Conservation (phyloP, 1,140 invertebrate species). For the Atopsyche davidsoni region DNA sequence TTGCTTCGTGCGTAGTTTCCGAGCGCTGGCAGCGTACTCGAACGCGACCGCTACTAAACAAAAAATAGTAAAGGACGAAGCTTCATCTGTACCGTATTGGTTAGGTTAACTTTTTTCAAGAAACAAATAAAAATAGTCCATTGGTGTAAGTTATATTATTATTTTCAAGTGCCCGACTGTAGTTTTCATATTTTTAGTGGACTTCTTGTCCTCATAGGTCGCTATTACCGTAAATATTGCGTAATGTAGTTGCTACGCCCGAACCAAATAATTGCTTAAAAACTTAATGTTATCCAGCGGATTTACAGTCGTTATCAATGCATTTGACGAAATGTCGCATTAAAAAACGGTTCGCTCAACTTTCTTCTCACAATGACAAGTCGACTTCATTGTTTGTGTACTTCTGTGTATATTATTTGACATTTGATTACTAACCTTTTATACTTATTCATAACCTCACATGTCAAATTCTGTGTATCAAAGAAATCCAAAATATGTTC, state of each 20-base stretch:
- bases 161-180: conserved; percentile 5
- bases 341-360: background rate
- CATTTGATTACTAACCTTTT: conserved; percentile 36
- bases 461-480: conserved; percentile 39
- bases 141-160: conserved; percentile 17
- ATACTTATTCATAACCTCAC: conserved; percentile 42
- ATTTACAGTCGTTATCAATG: background rate
- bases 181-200: background rate
- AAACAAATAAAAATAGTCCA: conserved; percentile 18
- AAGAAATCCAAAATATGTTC: too few species aligned
- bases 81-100: conserved; percentile 23
- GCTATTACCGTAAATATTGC: conserved; percentile 9
- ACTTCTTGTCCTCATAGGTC: background rate
- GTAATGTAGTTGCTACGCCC: conserved; percentile 25
- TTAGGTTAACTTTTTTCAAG: conserved; percentile 23
- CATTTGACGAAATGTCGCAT: background rate
- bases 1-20: background rate
- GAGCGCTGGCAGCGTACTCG: conserved; percentile 2
- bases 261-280: conserved; percentile 23
- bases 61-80: conserved; percentile 22
- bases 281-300: conserved; percentile 10
- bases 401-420: conserved; percentile 19
- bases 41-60: conserved; percentile 22
- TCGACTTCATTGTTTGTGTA: conserved; percentile 16
- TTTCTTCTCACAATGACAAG: conserved; percentile 1